Conservation (phyloP, 2,888 invertebrate species). For the Anarsia innoxiella region DNA sequence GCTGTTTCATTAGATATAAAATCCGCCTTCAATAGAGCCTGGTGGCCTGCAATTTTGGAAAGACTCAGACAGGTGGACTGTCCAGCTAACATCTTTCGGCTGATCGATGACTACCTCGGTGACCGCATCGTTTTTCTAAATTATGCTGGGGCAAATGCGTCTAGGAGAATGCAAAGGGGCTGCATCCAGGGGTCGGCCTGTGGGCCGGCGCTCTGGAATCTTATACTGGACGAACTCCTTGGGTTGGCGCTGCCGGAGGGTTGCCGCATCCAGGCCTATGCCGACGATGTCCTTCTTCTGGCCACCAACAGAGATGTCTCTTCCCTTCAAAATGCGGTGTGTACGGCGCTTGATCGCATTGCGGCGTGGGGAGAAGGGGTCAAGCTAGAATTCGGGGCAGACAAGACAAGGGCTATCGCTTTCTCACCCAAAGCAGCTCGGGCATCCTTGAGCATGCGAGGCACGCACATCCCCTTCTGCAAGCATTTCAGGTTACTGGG, state of each 20-base stretch:
- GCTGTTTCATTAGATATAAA: constrained; percentile 13
- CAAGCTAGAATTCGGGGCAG: neutral
- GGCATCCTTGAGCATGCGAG: neutral
- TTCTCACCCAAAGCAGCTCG: neutral
- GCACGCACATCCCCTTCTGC: neutral
- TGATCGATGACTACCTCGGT: neutral
- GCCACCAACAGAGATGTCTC: neutral
- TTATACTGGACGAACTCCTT: constrained; percentile 15
- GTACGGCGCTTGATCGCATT: neutral
- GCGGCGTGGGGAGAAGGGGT: neutral
- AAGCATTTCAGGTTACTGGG: constrained; percentile 5
- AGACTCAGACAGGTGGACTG: neutral
- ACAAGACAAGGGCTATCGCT: neutral
- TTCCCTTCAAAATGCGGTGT: neutral
- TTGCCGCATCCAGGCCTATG: constrained; percentile 12
- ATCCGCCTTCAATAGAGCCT: constrained; percentile 14
- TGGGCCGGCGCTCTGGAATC: constrained; percentile 17
- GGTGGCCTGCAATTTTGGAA: constrained; percentile 18
- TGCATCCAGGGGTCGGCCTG: constrained; percentile 9
- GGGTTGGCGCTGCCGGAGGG: constrained; percentile 5
- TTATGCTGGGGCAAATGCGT: neutral
- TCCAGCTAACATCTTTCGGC: neutral
- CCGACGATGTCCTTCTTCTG: constrained; percentile 11
- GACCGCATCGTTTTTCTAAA: constrained; percentile 9
- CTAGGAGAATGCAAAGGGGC: constrained; percentile 12